A percentile compares a stretch with the other conserved stretches of the same genome.
Conservation (phyloP, 2,797 vertebrate genomes). For the Pyrocephalus nanus region DNA sequence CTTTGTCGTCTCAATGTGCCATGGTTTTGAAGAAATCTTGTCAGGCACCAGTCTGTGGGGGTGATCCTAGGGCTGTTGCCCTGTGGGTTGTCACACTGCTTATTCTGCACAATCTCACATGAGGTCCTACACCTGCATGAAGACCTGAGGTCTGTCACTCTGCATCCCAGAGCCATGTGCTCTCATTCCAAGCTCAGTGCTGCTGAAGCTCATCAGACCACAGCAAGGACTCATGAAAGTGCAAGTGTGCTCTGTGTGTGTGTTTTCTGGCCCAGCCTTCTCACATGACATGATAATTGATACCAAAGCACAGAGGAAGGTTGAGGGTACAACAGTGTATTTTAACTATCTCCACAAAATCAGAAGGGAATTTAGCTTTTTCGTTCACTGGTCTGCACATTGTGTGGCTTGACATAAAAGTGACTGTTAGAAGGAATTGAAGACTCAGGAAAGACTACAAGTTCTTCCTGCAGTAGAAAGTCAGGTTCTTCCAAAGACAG, state of each 20-base stretch:
- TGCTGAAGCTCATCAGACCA: not conserved
- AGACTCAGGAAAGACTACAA: not conserved
- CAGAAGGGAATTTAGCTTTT: not conserved
- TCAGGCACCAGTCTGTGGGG: not conserved
- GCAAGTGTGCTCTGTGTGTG: not conserved
- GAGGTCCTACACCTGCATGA: not conserved
- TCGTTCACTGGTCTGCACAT: not conserved
- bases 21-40: not conserved
- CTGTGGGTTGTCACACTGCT: not conserved
- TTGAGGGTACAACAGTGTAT: not conserved
- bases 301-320: not conserved
- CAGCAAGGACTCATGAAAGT: not conserved
- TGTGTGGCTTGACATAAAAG: not conserved
- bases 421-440: not conserved
- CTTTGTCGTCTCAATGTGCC: not conserved
- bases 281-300: not conserved
- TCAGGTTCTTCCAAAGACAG: not conserved
- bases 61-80: not conserved
- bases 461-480: not conserved
- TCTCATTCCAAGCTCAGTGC: not conserved
- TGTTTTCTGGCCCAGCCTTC: not conserved
- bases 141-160: not conserved
- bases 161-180: not conserved
- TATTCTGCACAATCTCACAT: not conserved
- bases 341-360: not conserved